phyloP scores from a whole-genome alignment of 2,888 invertebrate species.

The Dryadula phaetusa region DNA sequence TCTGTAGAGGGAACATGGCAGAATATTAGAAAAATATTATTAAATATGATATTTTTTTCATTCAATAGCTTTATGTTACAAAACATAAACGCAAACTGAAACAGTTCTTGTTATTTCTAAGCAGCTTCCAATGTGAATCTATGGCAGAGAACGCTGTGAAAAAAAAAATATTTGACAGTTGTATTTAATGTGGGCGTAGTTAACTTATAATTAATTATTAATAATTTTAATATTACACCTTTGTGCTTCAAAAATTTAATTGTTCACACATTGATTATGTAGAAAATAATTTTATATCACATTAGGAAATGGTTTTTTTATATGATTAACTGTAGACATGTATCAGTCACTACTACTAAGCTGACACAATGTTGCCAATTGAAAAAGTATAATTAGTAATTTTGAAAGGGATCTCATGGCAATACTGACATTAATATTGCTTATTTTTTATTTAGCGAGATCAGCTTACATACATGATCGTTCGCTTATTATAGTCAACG shows the following conservation, averaged over 20 bases:
- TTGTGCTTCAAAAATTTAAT: slow-evolving; percentile 15
- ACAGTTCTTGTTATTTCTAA: background rate
- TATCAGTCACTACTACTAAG: slow-evolving; percentile 19
- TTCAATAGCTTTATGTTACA: no score
- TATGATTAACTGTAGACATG: slow-evolving; percentile 17
- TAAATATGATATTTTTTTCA: background rate
- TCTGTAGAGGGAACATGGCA: background rate
- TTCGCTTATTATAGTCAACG: slow-evolving; percentile 1
- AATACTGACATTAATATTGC: slow-evolving; percentile 21
- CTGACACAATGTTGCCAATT: slow-evolving; percentile 15
- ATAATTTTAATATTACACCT: slow-evolving; percentile 5
- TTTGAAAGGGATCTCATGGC: slow-evolving; percentile 33
- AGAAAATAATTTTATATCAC: slow-evolving; percentile 20
- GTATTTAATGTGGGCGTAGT: slow-evolving; percentile 9
- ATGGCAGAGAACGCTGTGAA: background rate
- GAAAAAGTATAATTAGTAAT: slow-evolving; percentile 14
- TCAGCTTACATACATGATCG: slow-evolving; percentile 1
- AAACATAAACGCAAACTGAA: no score
- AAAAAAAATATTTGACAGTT: background rate
- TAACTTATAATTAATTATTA: slow-evolving; percentile 11
- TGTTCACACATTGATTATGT: slow-evolving; percentile 5
- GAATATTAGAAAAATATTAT: background rate
- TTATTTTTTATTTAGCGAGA: slow-evolving; percentile 13
- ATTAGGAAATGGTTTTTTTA: slow-evolving; percentile 20
- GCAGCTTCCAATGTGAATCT: background rate